These are phyloP conservation scores for Heliconius aoede DNA, from an alignment of 2,888 invertebrate species.

Conservation along the genomic window DNA sequence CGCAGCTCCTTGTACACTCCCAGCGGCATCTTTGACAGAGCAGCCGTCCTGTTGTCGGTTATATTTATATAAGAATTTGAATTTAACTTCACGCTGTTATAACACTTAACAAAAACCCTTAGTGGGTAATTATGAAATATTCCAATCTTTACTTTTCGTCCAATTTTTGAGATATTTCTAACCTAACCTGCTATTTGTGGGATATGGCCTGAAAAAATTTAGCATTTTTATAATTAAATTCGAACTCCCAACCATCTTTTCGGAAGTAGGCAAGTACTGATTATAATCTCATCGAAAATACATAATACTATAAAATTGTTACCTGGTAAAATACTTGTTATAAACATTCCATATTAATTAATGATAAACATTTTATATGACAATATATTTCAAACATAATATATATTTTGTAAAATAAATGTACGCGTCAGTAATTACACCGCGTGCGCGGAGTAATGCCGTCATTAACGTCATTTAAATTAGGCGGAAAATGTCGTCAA, in stretches of 20 bases:
- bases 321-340: not conserved
- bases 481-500: conserved; percentile 7
- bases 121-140: no score
- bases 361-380: conserved; percentile 1
- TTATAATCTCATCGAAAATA: no score
- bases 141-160: no score
- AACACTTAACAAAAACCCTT: no score
- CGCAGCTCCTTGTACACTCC: conserved; percentile 90
- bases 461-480: conserved; percentile 24
- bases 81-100: not conserved
- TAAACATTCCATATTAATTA: not conserved
- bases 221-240: no score
- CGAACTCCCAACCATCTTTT: no score
- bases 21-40: conserved; percentile 89
- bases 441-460: not conserved
- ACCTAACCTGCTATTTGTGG: no score
- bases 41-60: conserved; percentile 82
- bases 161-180: no score
- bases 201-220: no score
- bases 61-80: not conserved
- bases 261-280: no score
- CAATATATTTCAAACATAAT: not conserved
- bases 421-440: conserved; percentile 3
- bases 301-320: no score
- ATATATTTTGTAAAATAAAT: conserved; percentile 8